These are phyloP conservation scores for Micronycteris hirsuta DNA, from an alignment of 2,113 vertebrate species.

Conservation along the genomic window DNA sequence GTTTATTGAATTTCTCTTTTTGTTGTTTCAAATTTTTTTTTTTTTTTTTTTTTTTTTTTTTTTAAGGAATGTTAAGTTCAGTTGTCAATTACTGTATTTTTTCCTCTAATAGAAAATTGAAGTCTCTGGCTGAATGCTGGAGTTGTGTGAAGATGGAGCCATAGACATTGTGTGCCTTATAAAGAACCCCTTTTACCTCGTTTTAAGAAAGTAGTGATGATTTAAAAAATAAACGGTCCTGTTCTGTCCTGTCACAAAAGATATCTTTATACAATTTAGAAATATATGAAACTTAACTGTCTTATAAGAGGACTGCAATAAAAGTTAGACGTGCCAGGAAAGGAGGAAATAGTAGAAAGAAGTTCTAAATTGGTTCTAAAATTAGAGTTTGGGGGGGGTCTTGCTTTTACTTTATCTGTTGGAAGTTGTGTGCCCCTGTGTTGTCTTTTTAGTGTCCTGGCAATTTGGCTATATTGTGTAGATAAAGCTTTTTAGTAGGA, in stretches of 20 bases:
- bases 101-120: conserved; percentile 51
- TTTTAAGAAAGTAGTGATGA: not conserved
- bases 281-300: not conserved
- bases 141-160: conserved; percentile 43
- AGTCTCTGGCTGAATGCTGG: conserved; percentile 50
- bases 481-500: conserved; percentile 46
- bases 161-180: conserved; percentile 23
- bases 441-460: conserved; percentile 4
- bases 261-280: not conserved
- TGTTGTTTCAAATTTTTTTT: conserved; percentile 41
- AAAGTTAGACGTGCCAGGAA: conserved; percentile 37
- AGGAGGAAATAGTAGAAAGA: not conserved
- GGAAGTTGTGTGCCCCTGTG: conserved; percentile 28
- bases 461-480: conserved; percentile 29
- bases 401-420: conserved; percentile 40
- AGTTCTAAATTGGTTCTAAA: too few species aligned
- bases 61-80: conserved; percentile 23
- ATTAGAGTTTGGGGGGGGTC: not conserved
- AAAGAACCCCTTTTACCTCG: not conserved
- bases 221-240: not conserved
- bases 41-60: not conserved
- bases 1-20: conserved; percentile 24
- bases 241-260: not conserved
- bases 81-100: conserved; percentile 37
- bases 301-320: conserved; percentile 11